These are phyloP conservation scores for Jaculus jaculus DNA, from an alignment of 2,113 vertebrate genomes.

Conservation along the genomic window DNA sequence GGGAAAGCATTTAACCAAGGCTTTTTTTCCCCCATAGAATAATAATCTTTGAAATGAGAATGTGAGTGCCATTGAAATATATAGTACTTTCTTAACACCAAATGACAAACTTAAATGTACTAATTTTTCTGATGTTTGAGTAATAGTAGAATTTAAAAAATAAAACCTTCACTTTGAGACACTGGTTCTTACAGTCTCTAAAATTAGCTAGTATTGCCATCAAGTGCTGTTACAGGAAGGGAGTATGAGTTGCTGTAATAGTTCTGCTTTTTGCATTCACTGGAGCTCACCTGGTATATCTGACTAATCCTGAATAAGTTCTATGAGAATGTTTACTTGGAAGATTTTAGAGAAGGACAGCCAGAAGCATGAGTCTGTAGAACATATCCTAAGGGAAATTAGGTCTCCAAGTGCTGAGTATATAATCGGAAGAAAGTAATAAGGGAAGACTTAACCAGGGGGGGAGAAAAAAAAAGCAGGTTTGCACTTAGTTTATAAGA, in stretches of 20 bases:
- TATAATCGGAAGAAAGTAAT: not conserved
- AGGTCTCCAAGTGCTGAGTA: not conserved
- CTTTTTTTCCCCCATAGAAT: not conserved
- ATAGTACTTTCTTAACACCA: not conserved
- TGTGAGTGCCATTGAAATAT: not conserved
- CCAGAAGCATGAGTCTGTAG: not conserved
- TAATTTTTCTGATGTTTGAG: constrained; percentile 7
- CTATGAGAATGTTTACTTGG: constrained; percentile 17
- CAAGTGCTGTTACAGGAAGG: not conserved
- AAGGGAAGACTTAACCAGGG: not conserved
- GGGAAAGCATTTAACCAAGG: constrained; percentile 24
- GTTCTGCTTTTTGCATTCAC: not conserved
- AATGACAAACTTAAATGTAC: not conserved
- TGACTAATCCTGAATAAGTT: constrained; percentile 1
- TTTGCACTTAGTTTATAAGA: constrained; percentile 37
- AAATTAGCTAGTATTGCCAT: not conserved
- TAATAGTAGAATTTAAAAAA: not conserved
- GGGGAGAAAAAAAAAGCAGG: constrained; percentile 28
- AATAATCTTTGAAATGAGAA: not conserved
- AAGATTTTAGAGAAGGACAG: not conserved
- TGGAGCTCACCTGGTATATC: not conserved
- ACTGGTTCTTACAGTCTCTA: not conserved
- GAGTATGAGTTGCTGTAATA: not conserved
- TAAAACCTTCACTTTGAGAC: not conserved
- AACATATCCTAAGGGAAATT: not conserved